A percentile compares a stretch with the other conserved stretches of the same genome.
Evolutionary conservation across 2,797 vertebrate genomes (phyloP).

Genomic region (Sebastes kiyomatsui): DNA sequence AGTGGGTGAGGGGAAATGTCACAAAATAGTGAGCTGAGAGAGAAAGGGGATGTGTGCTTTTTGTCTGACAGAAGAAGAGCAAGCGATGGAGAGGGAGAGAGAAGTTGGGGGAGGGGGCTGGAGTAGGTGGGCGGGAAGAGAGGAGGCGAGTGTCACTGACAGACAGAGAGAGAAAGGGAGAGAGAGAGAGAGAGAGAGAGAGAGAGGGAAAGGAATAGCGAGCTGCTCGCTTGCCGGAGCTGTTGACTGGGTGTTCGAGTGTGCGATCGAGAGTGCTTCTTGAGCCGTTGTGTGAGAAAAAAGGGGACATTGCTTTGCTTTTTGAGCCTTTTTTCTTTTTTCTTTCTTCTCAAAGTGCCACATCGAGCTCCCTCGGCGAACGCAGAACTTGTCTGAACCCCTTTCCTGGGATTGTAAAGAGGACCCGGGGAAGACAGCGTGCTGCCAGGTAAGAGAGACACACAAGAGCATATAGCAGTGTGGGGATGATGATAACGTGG

Average conservation of each 20-base stretch:
- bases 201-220: constrained; percentile 45
- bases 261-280: constrained; percentile 70
- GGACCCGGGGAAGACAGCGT: constrained; percentile 64
- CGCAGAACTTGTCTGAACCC: constrained; percentile 52
- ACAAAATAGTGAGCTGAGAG: constrained; percentile 60
- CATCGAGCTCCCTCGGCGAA: constrained; percentile 47
- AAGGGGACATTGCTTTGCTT: constrained; percentile 53
- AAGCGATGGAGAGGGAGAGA: constrained; percentile 32
- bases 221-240: constrained; percentile 63
- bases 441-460: constrained; percentile 77
- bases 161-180: constrained; percentile 41
- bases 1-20: constrained; percentile 52
- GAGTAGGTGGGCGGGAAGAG: constrained; percentile 81
- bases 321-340: constrained; percentile 35
- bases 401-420: constrained; percentile 74
- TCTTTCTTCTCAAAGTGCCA: constrained; percentile 49
- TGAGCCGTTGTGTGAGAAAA: constrained; percentile 56
- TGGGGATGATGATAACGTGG: neutral
- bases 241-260: constrained; percentile 65
- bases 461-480: neutral
- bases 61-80: constrained; percentile 65
- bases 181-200: constrained; percentile 30
- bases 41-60: constrained; percentile 56
- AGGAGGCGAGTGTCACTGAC: constrained; percentile 69
- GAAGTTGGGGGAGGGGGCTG: constrained; percentile 70